Conservation (phyloP, 2,797 vertebrate species). For the Myotis myotis region DNA sequence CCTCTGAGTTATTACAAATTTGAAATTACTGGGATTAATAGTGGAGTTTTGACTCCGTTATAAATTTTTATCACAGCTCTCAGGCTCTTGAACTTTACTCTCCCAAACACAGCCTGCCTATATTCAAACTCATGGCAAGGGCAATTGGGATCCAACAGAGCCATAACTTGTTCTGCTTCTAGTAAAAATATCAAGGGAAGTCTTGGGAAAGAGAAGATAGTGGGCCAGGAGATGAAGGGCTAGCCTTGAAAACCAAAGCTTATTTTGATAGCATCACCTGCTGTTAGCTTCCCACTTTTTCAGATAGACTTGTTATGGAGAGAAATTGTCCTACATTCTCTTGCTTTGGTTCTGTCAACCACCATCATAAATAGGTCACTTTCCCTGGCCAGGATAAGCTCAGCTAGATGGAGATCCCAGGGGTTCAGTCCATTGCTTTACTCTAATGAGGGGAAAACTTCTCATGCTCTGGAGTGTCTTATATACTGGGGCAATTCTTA, state of each 20-base stretch:
- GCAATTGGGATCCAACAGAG: conserved; percentile 55
- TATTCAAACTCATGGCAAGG: conserved; percentile 38
- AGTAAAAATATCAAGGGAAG: conserved; percentile 56
- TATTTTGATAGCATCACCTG: conserved; percentile 62
- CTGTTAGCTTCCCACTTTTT: conserved; percentile 61
- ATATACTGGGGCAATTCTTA: conserved; percentile 22
- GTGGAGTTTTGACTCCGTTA: conserved; percentile 39
- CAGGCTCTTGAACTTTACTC: conserved; percentile 50
- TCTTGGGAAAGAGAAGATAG: conserved; percentile 2
- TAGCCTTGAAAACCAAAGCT: conserved; percentile 59
- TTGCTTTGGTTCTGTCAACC: conserved; percentile 44
- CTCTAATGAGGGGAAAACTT: conserved; percentile 37
- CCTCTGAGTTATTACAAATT: conserved; percentile 36
- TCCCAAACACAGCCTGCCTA: conserved; percentile 43
- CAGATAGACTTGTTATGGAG: conserved; percentile 14
- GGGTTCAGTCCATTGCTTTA: conserved; percentile 32
- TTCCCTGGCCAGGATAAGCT: conserved; percentile 54
- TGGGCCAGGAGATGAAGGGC: conserved; percentile 35
- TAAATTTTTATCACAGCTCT: conserved; percentile 30
- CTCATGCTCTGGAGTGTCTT: neutral
- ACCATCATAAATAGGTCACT: conserved; percentile 57
- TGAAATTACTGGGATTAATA: conserved; percentile 46
- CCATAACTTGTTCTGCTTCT: conserved; percentile 51
- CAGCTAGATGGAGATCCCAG: conserved; percentile 39
- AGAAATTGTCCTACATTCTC: conserved; percentile 57